Evolutionary conservation across 2,888 invertebrate species (phyloP), one percentile per base, ranked within the genome.

Genomic region (Herminia tarsipennalis): DNA sequence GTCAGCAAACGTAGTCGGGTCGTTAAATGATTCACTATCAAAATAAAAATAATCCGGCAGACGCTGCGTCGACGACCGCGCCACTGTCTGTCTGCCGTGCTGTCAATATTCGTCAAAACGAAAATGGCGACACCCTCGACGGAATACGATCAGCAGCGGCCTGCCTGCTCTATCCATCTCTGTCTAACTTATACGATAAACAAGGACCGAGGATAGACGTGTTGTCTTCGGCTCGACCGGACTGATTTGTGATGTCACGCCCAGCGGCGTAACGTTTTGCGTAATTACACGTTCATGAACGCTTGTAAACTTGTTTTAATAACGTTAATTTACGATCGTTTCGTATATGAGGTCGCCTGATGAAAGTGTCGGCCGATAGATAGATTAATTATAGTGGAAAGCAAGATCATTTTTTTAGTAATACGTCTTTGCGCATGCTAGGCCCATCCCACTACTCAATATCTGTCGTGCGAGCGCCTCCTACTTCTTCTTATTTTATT

Each of bases 81-180:
- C 86, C 83, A 80, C 89, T 88, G 89, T 89, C 89, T 90, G 89
- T 89, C 90, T 90, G 89, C 86, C 82, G 81, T 77, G 93, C 93
- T 94, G 94, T 94, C 94, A 94, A 94, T 94, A 94, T 94, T 94
- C 94, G 94, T 94, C 94, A 94, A 94, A 93, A 89, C 81, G 93
- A 94, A 94, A 93, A 94, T 94, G 94, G 94, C 94, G 94, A 94
- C 94, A 93, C 93, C 93, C 89, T 89, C 90, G 88, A 88, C 88
- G 81, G 88, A 88, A 87, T 86, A 88, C 89, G 90, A 88, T 90
- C 88, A 88, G 78, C 84, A 80, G 79, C 80, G 76, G 85, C 83
- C 81, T 75, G 87, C 76, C 76, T 61, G 71, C 56, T 73, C 54
- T 61, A 45, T 27, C 69, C 49, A 47, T 86, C 85, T 66, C 82